Evolutionary conservation across 2,797 vertebrate species (phyloP), one percentile per base, ranked within the genome.

Genomic region (Cynodonichthys magdalenae): DNA sequence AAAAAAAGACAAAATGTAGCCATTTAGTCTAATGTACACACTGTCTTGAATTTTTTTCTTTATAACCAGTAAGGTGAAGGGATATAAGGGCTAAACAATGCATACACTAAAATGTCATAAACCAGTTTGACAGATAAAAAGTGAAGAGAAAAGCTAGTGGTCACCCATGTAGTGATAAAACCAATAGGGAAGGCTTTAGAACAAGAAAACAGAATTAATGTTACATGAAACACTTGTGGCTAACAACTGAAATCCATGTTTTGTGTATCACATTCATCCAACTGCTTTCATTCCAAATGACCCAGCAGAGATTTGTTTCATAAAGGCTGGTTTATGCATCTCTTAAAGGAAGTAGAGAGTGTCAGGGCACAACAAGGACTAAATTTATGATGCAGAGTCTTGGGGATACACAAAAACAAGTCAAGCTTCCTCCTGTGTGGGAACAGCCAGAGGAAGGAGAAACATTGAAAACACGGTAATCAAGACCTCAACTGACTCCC

Each of bases 231-330:
- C 89, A 74, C 71, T 46, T 52, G 39, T 29, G 71, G 48, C 68
- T 65, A 34, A 36, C 67, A 66, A 49, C 57, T 64, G 77, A 80
- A 90, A 77, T 71, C 36, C 31, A 53, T 47, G 53, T 52, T 48
- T 46, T 75, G 75, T 82, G 83, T 82, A 69, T 62, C 71, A 74
- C 80, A 81, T 79, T 24, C 80, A 86, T 87, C 87, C 75, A 81
- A 69, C 39, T 74, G 73, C 69, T 72, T 76, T 81, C 75, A 72
- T 69, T 73, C 69, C 28, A 31, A 31, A 31, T 31, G 8, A 8
- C 29, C 5, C 29, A 58, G 62, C 44, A 42, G 76, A 77, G 19
- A 19, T 65, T 72, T 71, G 68, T 75, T 73, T 70, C 60, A 76
- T 75, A 69, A 74, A 73, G 67, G 56, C 59, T 57, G 49, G 56